These are phyloP conservation scores for Melangyna quadrimaculata DNA, from an alignment of 2,888 invertebrate genomes.

Conservation along the genomic window DNA sequence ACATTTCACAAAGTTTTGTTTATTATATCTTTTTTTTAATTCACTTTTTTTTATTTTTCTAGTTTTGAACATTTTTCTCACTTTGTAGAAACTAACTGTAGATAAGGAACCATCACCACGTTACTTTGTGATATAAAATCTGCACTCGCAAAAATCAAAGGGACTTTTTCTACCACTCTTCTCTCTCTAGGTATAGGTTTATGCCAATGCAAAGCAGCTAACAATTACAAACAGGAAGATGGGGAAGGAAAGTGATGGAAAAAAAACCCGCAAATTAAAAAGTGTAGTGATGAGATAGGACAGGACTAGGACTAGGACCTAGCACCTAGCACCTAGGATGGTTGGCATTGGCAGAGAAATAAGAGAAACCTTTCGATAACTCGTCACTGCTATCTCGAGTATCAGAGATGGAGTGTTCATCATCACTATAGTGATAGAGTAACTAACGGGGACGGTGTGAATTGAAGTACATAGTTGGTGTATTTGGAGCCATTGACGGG, in stretches of 20 bases:
- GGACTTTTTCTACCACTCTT: too few species aligned
- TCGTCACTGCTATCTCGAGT: constrained; percentile 11
- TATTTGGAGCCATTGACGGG: background rate
- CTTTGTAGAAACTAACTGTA: constrained; percentile 45
- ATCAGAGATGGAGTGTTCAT: background rate
- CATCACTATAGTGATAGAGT: background rate
- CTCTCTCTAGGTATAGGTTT: background rate
- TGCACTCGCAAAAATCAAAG: constrained; percentile 63
- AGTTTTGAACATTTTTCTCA: constrained; percentile 18
- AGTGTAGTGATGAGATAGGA: constrained; percentile 32
- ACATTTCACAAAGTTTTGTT: constrained; percentile 14
- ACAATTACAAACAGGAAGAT: constrained; percentile 13
- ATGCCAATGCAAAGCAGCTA: constrained; percentile 38
- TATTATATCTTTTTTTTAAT: constrained; percentile 7
- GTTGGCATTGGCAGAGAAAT: background rate
- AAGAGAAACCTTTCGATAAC: constrained; percentile 5
- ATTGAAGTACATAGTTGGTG: background rate
- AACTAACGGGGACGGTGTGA: background rate
- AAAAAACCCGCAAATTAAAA: constrained; percentile 63
- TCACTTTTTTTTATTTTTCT: too few species aligned
- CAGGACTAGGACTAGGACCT: background rate
- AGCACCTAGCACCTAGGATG: background rate
- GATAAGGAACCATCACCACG: constrained; percentile 53
- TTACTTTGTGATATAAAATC: constrained; percentile 69
- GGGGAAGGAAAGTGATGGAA: constrained; percentile 16